Evolutionary conservation across 2,113 vertebrate genomes (phyloP).

Genomic region (Echinops telfairi): DNA sequence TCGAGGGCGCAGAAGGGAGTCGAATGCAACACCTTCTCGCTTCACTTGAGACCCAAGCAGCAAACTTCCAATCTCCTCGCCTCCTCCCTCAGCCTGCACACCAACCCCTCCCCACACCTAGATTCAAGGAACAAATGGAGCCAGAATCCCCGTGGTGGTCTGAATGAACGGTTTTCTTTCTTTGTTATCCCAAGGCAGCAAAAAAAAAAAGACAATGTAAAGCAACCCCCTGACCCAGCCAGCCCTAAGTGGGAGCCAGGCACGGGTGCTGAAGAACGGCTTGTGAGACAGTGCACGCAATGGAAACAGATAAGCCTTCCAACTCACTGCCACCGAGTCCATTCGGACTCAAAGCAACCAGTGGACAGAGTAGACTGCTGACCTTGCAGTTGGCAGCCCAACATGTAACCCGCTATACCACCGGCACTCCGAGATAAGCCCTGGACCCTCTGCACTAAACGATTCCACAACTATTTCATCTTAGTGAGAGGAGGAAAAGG

Average conservation of each 20-base stretch:
- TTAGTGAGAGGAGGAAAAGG: not conserved
- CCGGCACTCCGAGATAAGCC: too few species aligned
- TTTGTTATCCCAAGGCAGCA: not conserved
- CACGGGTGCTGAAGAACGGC: not conserved
- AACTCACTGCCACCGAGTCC: too few species aligned
- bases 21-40: not conserved
- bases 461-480: not conserved
- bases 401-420: too few species aligned
- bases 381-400: too few species aligned
- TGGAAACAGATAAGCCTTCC: not conserved
- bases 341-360: too few species aligned
- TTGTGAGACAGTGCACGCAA: not conserved
- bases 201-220: too few species aligned
- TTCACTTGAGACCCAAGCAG: not conserved
- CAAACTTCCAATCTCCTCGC: not conserved
- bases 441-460: not conserved
- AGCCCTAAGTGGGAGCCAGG: not conserved
- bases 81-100: not conserved
- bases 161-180: not conserved
- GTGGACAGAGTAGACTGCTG: too few species aligned
- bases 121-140: not conserved
- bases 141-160: not conserved
- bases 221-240: not conserved
- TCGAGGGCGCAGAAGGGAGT: not conserved
- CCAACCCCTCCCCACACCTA: not conserved